Evolutionary conservation across 2,888 invertebrate species (phyloP).

Genomic region (Apodemia hepburni): DNA sequence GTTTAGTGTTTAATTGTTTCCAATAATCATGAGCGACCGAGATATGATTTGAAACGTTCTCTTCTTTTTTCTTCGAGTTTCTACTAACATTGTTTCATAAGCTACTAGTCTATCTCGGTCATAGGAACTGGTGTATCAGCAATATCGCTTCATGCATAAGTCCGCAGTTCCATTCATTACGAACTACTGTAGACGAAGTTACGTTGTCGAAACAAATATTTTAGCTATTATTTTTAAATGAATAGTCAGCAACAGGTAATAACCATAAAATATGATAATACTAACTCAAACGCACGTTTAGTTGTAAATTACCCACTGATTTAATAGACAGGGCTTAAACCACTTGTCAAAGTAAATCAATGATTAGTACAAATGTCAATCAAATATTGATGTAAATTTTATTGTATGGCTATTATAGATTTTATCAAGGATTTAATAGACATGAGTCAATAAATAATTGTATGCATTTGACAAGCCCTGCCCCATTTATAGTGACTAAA

Average conservation of each 20-base stretch:
- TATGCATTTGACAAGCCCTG: neutral
- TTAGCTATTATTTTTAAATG: too few relatives aligned
- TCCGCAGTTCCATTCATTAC: too few relatives aligned
- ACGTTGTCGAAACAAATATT: too few relatives aligned
- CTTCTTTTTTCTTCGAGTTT: too few relatives aligned
- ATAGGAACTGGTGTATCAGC: too few relatives aligned
- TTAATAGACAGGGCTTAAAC: neutral
- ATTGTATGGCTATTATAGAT: constrained; percentile 1
- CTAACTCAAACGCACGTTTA: neutral
- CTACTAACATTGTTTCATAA: neutral
- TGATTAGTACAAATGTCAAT: constrained; percentile 9
- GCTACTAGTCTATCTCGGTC: neutral
- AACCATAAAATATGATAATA: too few relatives aligned
- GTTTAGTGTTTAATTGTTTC: too few relatives aligned
- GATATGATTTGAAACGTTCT: too few relatives aligned
- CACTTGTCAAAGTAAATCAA: constrained; percentile 9
- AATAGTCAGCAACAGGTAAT: too few relatives aligned
- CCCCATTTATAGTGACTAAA: neutral
- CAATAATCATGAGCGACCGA: too few relatives aligned
- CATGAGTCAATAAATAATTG: neutral
- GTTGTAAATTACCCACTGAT: neutral
- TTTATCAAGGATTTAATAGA: neutral
- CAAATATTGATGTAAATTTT: constrained; percentile 12
- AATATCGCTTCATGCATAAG: too few relatives aligned
- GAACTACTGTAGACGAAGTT: too few relatives aligned